Evolutionary conservation across 53 echinoderm and acorn worm species (phyloP).

Genomic region (Stichopus horrens): DNA sequence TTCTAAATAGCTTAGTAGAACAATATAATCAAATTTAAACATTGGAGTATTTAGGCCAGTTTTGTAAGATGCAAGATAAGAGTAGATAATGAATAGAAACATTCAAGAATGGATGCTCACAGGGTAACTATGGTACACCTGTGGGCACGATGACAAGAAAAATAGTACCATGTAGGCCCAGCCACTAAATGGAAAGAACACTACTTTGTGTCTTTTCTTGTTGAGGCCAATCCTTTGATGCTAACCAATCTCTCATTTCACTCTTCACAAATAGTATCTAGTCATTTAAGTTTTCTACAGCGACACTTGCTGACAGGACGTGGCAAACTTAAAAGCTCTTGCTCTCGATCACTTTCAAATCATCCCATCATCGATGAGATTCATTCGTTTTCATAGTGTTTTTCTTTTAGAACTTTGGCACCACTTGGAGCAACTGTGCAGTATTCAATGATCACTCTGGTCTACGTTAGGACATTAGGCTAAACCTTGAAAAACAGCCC

Average conservation of each 20-base stretch:
- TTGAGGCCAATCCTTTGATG: constrained; percentile 33
- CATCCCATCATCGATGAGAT: too few relatives aligned
- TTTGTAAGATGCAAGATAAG: neutral
- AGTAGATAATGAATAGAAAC: neutral
- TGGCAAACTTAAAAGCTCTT: neutral
- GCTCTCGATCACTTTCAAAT: too few relatives aligned
- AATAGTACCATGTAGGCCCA: neutral
- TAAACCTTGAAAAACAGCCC: too few relatives aligned
- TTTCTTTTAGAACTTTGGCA: neutral
- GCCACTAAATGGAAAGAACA: neutral
- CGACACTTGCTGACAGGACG: neutral
- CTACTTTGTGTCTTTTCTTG: neutral
- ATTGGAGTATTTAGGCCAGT: too few relatives aligned
- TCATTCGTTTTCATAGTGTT: neutral
- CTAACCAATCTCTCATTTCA: constrained; percentile 34
- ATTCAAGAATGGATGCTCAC: neutral
- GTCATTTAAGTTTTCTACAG: too few relatives aligned
- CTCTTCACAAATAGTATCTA: neutral
- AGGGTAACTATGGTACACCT: constrained; percentile 9
- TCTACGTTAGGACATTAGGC: too few relatives aligned
- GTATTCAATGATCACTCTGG: neutral
- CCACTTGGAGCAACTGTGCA: neutral
- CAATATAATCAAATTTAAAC: too few relatives aligned
- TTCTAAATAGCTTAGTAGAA: too few relatives aligned
- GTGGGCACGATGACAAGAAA: neutral